Evolutionary conservation across 1,140 invertebrate genomes (phyloP).

Genomic region (Olivierus martensii): DNA sequence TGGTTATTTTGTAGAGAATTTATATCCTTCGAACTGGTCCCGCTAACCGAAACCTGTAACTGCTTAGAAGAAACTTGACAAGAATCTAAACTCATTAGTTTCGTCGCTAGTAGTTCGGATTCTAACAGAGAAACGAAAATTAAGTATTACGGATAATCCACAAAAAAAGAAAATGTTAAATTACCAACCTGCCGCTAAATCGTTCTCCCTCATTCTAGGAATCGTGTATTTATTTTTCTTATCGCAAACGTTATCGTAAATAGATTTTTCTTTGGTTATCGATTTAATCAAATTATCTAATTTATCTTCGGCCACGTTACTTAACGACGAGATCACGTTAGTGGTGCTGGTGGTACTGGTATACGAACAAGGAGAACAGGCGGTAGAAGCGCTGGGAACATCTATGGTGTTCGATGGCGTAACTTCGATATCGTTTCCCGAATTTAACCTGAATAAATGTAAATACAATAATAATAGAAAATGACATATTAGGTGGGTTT

Average conservation of each 20-base stretch:
- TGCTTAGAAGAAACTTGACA: slow-evolving; percentile 14
- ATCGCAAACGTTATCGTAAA: slow-evolving; percentile 14
- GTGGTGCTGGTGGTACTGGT: background rate
- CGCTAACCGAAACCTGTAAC: slow-evolving; percentile 1
- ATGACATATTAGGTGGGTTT: too few relatives aligned
- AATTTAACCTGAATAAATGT: background rate
- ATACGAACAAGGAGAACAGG: background rate
- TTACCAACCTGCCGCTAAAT: too few relatives aligned
- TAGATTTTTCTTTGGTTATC: slow-evolving; percentile 39
- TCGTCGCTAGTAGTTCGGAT: slow-evolving; percentile 30
- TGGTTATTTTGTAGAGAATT: slow-evolving; percentile 39
- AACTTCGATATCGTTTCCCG: background rate
- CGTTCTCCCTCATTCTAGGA: slow-evolving; percentile 19
- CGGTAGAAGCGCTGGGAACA: background rate
- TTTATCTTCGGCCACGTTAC: slow-evolving; percentile 35
- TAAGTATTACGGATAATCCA: slow-evolving; percentile 7
- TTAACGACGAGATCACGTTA: slow-evolving; percentile 14
- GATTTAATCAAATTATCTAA: slow-evolving; percentile 47
- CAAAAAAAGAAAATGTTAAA: background rate
- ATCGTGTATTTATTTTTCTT: background rate
- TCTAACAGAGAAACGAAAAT: slow-evolving; percentile 22
- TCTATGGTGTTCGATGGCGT: slow-evolving; percentile 2
- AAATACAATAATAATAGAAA: background rate
- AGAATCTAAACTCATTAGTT: slow-evolving; percentile 32
- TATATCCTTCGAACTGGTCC: slow-evolving; percentile 18